These are phyloP conservation scores for Nebria brevicollis DNA, from an alignment of 2,888 invertebrate species.

Conservation along the genomic window DNA sequence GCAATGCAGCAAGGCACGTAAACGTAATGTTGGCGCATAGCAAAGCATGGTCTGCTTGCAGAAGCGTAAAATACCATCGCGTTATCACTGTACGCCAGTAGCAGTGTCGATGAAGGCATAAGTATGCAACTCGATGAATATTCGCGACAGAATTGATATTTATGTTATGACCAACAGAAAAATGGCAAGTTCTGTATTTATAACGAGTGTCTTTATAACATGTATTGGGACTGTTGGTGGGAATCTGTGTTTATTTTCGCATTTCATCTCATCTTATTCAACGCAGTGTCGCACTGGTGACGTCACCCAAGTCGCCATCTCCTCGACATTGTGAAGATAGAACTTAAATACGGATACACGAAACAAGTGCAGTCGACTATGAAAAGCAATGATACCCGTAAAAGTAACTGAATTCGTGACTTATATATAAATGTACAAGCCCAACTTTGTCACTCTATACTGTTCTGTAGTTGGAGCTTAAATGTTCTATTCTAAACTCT, in stretches of 20 bases:
- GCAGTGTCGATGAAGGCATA: not conserved
- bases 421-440: conserved; percentile 45
- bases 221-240: not conserved
- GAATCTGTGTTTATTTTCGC: conserved; percentile 12
- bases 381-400: conserved; percentile 47
- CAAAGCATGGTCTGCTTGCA: conserved; percentile 28
- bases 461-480: not conserved
- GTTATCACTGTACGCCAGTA: conserved; percentile 40
- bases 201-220: not conserved
- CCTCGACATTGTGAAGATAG: conserved; percentile 42
- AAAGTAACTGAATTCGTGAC: conserved; percentile 48
- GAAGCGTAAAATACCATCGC: conserved; percentile 41
- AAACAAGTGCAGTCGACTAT: conserved; percentile 48
- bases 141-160: not conserved
- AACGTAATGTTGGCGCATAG: not conserved
- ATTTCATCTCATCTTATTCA: not conserved
- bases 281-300: conserved; percentile 30
- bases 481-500: not conserved
- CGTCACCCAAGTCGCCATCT: conserved; percentile 23
- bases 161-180: not conserved
- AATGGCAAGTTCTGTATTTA: not conserved
- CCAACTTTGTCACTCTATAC: conserved; percentile 1
- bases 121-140: not conserved
- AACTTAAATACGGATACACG: conserved; percentile 46
- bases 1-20: too few species aligned